Conservation (phyloP, 2,888 invertebrate species). For the Melinopterus prodromus region DNA sequence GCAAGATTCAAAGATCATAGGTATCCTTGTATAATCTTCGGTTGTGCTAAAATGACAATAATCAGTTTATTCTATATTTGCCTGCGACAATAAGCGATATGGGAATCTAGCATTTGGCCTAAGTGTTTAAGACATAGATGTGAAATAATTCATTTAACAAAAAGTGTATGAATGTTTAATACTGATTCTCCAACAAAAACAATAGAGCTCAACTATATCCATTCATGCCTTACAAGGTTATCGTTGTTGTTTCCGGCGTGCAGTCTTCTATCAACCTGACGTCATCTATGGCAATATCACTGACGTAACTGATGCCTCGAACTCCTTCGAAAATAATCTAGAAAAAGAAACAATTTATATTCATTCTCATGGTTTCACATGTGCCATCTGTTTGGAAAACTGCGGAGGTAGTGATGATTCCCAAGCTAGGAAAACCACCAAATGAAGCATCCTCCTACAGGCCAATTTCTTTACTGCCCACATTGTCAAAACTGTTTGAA, state of each 20-base stretch:
- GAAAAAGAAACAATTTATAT: conserved; percentile 42
- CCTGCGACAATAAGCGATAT: no score
- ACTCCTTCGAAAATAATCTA: conserved; percentile 82
- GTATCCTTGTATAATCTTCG: conserved; percentile 7
- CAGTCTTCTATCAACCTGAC: conserved; percentile 72
- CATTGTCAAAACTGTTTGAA: no score
- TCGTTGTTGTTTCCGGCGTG: conserved; percentile 50
- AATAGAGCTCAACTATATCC: no score
- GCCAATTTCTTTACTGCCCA: no score
- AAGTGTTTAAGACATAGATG: not conserved
- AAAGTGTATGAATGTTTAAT: no score
- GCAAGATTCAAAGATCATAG: conserved; percentile 59
- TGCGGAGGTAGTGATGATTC: no score
- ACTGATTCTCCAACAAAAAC: no score
- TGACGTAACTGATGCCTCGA: conserved; percentile 71
- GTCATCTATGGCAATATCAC: conserved; percentile 86
- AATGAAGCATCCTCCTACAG: no score
- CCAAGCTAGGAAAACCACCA: no score
- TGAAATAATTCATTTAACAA: not conserved
- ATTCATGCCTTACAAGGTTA: conserved; percentile 45
- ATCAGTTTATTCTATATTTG: no score
- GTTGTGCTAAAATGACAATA: conserved; percentile 23
- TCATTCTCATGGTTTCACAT: not conserved
- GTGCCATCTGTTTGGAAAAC: no score
- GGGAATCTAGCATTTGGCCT: no score